Percentiles rank a stretch among this genome's conserved stretches.
Conservation (phyloP, 2,888 invertebrate species). For the Doris montereyensis region DNA sequence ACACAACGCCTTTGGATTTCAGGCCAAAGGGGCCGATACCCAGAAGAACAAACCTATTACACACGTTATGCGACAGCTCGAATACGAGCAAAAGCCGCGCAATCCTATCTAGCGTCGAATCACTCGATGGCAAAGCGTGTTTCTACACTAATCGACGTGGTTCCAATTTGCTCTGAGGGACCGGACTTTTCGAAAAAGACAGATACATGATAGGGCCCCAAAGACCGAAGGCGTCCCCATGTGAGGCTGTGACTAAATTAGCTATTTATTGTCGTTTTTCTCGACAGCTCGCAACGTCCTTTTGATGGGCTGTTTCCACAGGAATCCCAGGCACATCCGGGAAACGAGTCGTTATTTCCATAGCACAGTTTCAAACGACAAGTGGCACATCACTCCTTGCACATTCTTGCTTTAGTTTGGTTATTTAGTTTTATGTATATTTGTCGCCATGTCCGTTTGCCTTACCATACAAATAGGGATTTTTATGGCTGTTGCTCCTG, state of each 20-base stretch:
- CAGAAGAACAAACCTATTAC: constrained; percentile 22
- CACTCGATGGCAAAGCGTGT: constrained; percentile 36
- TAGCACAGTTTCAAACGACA: no score
- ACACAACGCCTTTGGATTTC: constrained; percentile 14
- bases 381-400: no score
- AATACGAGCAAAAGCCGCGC: constrained; percentile 32
- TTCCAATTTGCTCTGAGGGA: constrained; percentile 29
- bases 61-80: constrained; percentile 23
- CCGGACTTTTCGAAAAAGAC: constrained; percentile 5
- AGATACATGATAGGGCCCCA: constrained; percentile 39
- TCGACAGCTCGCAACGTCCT: constrained; percentile 38
- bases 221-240: constrained; percentile 24
- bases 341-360: no score
- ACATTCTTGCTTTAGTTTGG: no score
- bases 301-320: constrained; percentile 40
- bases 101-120: constrained; percentile 33
- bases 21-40: background rate
- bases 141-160: constrained; percentile 37
- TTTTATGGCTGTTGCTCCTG: no score
- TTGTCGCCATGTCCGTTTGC: no score
- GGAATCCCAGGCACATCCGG: no score
- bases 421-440: no score
- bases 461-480: no score
- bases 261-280: constrained; percentile 42
- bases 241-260: constrained; percentile 41